Percentiles rank a stretch among this genome's conserved stretches.
Conservation (phyloP, 2,888 invertebrate genomes). For the Cerastis rubricosa region DNA sequence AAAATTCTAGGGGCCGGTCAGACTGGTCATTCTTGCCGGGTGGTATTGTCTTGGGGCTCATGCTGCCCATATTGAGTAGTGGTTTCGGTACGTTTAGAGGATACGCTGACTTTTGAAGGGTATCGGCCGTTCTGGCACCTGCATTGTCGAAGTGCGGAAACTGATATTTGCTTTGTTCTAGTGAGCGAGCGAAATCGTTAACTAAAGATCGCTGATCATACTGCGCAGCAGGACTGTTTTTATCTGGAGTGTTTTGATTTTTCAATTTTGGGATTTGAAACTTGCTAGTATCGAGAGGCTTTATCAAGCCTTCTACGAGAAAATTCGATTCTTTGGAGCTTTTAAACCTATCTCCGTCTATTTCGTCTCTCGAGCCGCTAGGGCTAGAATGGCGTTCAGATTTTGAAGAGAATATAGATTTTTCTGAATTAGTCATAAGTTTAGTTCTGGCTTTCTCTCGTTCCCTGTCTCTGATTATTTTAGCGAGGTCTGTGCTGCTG, state of each 20-base stretch:
- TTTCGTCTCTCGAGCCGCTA: conserved; percentile 92
- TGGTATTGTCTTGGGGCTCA: conserved; percentile 85
- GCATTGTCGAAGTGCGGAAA: conserved; percentile 86
- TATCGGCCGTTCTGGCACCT: conserved; percentile 79
- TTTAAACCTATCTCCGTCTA: conserved; percentile 92
- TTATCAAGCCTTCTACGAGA: conserved; percentile 94
- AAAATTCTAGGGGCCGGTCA: conserved; percentile 82
- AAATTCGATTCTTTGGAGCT: conserved; percentile 92
- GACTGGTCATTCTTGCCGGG: conserved; percentile 79
- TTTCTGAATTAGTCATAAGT: conserved; percentile 91
- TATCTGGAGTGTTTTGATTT: conserved; percentile 88
- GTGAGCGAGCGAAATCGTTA: conserved; percentile 84
- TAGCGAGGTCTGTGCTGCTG: conserved; percentile 90
- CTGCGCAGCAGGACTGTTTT: conserved; percentile 84
- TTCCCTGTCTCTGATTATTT: conserved; percentile 91
- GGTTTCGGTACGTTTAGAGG: conserved; percentile 88
- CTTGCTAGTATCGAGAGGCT: conserved; percentile 94
- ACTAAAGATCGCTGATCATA: conserved; percentile 86
- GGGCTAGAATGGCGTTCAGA: conserved; percentile 93
- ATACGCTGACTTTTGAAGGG: conserved; percentile 85
- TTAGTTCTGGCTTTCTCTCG: conserved; percentile 91
- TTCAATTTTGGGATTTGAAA: conserved; percentile 96
- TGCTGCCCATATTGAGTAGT: conserved; percentile 83
- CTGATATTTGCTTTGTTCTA: conserved; percentile 87
- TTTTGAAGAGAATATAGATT: conserved; percentile 92